phyloP scores from a whole-genome alignment of 2,797 vertebrate genomes.

The Oceanodroma leucorhoa region DNA sequence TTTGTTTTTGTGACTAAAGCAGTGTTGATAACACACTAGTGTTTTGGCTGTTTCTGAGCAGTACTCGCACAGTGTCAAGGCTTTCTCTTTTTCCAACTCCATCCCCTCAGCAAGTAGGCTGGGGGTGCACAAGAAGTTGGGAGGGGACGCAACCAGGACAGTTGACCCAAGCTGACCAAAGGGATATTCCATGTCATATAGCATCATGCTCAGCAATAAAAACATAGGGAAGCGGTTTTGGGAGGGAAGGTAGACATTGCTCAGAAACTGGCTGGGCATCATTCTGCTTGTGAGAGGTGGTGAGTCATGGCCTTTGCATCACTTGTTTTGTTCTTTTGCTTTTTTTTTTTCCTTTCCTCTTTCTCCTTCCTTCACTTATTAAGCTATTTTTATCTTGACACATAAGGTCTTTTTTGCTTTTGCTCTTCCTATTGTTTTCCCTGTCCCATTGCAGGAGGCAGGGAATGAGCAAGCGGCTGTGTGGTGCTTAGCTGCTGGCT shows the following conservation, averaged over 20 bases:
- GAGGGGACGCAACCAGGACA: background rate
- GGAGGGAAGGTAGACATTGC: background rate
- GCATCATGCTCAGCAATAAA: background rate
- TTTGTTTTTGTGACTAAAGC: background rate
- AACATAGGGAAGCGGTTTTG: accelerated
- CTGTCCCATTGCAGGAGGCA: background rate
- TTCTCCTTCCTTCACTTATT: background rate
- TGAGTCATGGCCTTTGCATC: background rate
- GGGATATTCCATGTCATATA: background rate
- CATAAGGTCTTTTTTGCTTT: background rate
- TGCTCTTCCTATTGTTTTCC: background rate
- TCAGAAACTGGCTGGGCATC: background rate
- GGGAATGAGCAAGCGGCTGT: background rate
- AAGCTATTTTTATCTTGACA: background rate
- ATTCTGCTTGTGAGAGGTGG: background rate
- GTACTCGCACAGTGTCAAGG: background rate
- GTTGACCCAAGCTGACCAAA: background rate
- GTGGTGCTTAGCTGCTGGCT: background rate
- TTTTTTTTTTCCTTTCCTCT: background rate
- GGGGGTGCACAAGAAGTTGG: accelerated
- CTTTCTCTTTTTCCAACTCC: background rate
- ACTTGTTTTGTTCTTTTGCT: background rate
- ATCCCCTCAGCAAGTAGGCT: accelerated
- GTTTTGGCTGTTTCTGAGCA: background rate
- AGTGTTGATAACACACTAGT: background rate